These are phyloP conservation scores for Rhabditophanes sp. DNA, from an alignment of 2,888 invertebrate genomes.

Conservation along the genomic window DNA sequence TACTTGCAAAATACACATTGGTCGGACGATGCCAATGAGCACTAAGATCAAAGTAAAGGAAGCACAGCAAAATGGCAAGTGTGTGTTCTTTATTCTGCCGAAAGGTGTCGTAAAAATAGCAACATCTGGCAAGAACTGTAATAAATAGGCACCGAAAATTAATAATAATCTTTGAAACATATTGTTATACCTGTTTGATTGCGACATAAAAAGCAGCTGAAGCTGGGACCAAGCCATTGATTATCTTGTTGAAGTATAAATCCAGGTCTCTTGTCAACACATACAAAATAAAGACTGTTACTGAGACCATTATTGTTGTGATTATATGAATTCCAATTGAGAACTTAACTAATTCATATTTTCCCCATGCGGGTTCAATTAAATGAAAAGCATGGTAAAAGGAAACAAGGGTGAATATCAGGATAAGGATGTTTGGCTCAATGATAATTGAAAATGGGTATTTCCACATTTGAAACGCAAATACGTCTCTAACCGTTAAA, in stretches of 20 bases:
- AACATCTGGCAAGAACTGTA: slow-evolving; percentile 36
- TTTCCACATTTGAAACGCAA: slow-evolving; percentile 27
- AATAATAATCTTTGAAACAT: slow-evolving; percentile 3
- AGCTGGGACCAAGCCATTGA: slow-evolving; percentile 8
- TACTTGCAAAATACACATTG: slow-evolving; percentile 14
- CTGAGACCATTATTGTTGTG: no score
- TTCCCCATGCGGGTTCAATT: slow-evolving; percentile 19
- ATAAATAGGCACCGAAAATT: slow-evolving; percentile 2
- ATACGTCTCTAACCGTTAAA: slow-evolving; percentile 13
- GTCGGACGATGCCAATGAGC: slow-evolving; percentile 12
- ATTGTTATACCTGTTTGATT: slow-evolving; percentile 28
- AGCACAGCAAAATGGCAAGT: slow-evolving; percentile 26
- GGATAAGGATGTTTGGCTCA: slow-evolving; percentile 29
- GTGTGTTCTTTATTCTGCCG: slow-evolving; percentile 37
- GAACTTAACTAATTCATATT: slow-evolving; percentile 16
- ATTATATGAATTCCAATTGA: slow-evolving; percentile 15
- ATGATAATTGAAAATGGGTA: slow-evolving; percentile 25
- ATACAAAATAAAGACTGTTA: no score
- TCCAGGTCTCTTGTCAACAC: not conserved
- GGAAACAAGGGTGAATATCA: slow-evolving; percentile 18
- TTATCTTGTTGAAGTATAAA: slow-evolving; percentile 9
- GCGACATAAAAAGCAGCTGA: slow-evolving; percentile 14
- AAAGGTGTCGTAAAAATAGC: slow-evolving; percentile 32
- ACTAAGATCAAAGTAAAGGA: slow-evolving; percentile 12
- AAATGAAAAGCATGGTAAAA: slow-evolving; percentile 15